Conservation (phyloP, 23 tunicate genomes). For the Ascidia mentula region DNA sequence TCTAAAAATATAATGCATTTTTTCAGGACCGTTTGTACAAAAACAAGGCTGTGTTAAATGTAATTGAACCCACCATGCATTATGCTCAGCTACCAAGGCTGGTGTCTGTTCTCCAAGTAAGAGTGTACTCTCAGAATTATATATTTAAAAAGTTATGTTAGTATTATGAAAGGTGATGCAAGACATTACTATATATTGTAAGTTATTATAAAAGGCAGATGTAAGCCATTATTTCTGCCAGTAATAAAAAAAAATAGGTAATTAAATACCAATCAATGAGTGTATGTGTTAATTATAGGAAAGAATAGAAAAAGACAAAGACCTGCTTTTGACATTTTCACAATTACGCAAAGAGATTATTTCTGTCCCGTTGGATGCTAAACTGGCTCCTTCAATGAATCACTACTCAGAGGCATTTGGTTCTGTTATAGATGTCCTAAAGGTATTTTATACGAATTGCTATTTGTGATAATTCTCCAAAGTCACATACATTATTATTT, state of each 20-base stretch:
- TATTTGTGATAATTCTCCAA: no score
- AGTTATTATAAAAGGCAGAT: no score
- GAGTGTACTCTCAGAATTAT: no score
- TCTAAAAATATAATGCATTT: not conserved
- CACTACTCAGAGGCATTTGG: slow-evolving; percentile 71
- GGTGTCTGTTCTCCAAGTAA: slow-evolving; percentile 61
- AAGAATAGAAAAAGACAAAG: slow-evolving; percentile 87
- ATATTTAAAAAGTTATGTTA: not conserved
- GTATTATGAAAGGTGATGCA: not conserved
- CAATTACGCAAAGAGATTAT: slow-evolving; percentile 81
- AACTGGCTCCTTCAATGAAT: slow-evolving; percentile 52
- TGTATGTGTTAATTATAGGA: slow-evolving; percentile 36
- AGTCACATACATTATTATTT: no score
- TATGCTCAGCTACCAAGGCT: slow-evolving; percentile 90
- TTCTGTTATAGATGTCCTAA: slow-evolving; percentile 56
- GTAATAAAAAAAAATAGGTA: not conserved
- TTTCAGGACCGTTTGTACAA: slow-evolving; percentile 81
- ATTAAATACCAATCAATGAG: not conserved
- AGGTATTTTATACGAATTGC: no score
- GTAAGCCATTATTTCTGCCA: no score
- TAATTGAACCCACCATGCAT: slow-evolving; percentile 84
- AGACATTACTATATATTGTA: no score
- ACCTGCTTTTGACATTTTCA: slow-evolving; percentile 73
- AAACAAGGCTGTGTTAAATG: slow-evolving; percentile 80
- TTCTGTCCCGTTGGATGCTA: slow-evolving; percentile 74